A percentile compares a stretch with the other conserved stretches of the same genome.
Conservation (phyloP, 2,888 invertebrate species). For the Drosophila ustulata region DNA sequence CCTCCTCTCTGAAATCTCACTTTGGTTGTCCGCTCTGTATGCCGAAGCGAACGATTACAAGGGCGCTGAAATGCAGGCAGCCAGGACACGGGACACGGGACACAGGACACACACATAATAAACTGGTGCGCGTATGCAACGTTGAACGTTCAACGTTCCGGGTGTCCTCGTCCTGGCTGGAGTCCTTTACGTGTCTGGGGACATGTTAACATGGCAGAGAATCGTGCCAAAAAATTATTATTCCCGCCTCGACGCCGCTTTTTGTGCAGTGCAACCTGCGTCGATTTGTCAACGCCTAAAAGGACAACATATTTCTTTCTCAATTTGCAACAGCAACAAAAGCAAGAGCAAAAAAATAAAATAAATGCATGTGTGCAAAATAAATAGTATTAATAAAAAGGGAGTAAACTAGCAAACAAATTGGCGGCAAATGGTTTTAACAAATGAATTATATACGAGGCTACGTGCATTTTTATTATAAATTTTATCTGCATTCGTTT, state of each 20-base stretch:
- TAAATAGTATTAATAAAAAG: conserved; percentile 33
- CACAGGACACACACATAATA: conserved; percentile 56
- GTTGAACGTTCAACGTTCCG: conserved; percentile 44
- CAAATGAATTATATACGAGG: conserved; percentile 72
- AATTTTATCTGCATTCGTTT: conserved; percentile 12
- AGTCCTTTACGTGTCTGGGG: conserved; percentile 77
- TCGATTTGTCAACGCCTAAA: conserved; percentile 82
- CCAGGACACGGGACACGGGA: conserved; percentile 36
- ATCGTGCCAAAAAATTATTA: conserved; percentile 84
- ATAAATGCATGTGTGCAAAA: conserved; percentile 15
- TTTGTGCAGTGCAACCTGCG: conserved; percentile 67
- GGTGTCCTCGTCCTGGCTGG: conserved; percentile 37
- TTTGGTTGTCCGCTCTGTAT: conserved; percentile 34
- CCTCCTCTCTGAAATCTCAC: neutral
- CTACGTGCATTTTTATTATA: conserved; percentile 13
- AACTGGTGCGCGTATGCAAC: conserved; percentile 65
- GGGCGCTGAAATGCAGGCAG: conserved; percentile 73
- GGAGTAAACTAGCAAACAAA: conserved; percentile 48
- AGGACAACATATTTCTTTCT: conserved; percentile 79
- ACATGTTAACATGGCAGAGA: conserved; percentile 84
- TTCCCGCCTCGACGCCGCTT: conserved; percentile 75
- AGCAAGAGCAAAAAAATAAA: neutral
- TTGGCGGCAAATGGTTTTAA: conserved; percentile 75
- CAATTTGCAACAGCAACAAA: conserved; percentile 44
- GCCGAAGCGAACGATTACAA: conserved; percentile 49